Conservation (phyloP, 1,140 invertebrate genomes). For the Zaprionus gabonicus region DNA sequence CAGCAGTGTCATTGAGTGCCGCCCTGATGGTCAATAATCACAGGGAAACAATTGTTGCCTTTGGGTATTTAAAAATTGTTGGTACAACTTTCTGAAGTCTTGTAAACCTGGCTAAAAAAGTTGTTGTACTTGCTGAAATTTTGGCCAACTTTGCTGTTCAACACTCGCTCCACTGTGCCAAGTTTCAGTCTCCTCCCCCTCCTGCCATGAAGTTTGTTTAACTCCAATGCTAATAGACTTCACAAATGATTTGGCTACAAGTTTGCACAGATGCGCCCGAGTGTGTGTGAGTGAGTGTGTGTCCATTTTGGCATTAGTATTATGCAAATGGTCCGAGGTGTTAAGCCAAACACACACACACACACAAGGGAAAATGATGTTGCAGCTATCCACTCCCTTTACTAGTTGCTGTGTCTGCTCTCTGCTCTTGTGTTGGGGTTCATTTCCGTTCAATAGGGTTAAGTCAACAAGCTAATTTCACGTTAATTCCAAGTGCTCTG, state of each 20-base stretch:
- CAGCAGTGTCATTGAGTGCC: neutral
- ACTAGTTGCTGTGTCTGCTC: constrained; percentile 15
- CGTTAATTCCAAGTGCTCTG: constrained; percentile 56
- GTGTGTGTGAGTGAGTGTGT: neutral
- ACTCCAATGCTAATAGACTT: constrained; percentile 73
- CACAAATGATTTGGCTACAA: constrained; percentile 69
- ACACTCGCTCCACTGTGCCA: constrained; percentile 28
- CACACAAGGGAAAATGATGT: constrained; percentile 4
- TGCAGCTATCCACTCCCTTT: neutral
- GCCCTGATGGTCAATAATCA: neutral
- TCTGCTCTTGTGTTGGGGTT: constrained; percentile 30
- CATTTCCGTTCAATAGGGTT: constrained; percentile 65
- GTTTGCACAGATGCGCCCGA: constrained; percentile 27
- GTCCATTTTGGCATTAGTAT: constrained; percentile 15
- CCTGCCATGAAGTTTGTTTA: constrained; percentile 56
- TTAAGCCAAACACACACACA: constrained; percentile 13
- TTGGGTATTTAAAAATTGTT: constrained; percentile 2
- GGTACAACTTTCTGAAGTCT: neutral
- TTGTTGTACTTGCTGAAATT: neutral
- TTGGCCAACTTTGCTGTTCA: neutral
- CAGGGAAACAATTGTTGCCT: neutral
- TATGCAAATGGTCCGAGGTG: constrained; percentile 43
- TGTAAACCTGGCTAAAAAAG: neutral
- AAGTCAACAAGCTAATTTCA: constrained; percentile 55
- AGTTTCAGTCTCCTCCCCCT: neutral